phyloP scores from a whole-genome alignment of 2,888 invertebrate genomes.

The Nycteola revayana region DNA sequence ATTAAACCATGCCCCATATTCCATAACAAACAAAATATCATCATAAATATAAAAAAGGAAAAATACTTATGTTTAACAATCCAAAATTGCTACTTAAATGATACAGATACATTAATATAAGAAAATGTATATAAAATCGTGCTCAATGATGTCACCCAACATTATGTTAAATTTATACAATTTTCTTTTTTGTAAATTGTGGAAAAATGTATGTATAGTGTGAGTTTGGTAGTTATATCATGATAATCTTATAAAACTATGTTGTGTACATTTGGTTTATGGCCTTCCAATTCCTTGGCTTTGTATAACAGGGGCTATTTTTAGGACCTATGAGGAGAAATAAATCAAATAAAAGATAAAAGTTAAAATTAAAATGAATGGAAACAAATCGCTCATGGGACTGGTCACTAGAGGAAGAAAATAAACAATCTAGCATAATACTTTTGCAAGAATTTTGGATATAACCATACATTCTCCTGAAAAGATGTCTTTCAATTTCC shows the following conservation, averaged over 20 bases:
- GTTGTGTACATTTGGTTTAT: slow-evolving; percentile 1
- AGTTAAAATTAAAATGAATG: slow-evolving; percentile 20
- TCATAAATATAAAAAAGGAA: too few species aligned
- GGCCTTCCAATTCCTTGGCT: slow-evolving; percentile 24
- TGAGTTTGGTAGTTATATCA: too few species aligned
- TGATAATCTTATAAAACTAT: slow-evolving; percentile 1
- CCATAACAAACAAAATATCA: too few species aligned
- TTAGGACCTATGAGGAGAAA: slow-evolving; percentile 34
- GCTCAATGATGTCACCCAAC: slow-evolving; percentile 18
- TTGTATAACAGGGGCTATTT: slow-evolving; percentile 35
- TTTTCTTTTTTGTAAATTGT: too few species aligned
- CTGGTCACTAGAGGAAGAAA: slow-evolving; percentile 52
- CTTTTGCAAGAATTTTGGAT: slow-evolving; percentile 70
- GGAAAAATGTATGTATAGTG: too few species aligned
- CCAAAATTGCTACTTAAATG: slow-evolving; percentile 1
- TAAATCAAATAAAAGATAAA: slow-evolving; percentile 26
- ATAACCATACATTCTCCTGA: slow-evolving; percentile 90
- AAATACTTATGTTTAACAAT: background rate
- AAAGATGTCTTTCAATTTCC: slow-evolving; percentile 93
- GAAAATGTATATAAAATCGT: slow-evolving; percentile 2
- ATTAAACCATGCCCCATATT: too few species aligned
- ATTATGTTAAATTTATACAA: slow-evolving; percentile 8
- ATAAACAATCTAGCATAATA: slow-evolving; percentile 70
- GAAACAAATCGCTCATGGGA: slow-evolving; percentile 33
- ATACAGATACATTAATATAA: too few species aligned